phyloP scores from a whole-genome alignment of 2,888 invertebrate species.

The Cosmia trapezina region DNA sequence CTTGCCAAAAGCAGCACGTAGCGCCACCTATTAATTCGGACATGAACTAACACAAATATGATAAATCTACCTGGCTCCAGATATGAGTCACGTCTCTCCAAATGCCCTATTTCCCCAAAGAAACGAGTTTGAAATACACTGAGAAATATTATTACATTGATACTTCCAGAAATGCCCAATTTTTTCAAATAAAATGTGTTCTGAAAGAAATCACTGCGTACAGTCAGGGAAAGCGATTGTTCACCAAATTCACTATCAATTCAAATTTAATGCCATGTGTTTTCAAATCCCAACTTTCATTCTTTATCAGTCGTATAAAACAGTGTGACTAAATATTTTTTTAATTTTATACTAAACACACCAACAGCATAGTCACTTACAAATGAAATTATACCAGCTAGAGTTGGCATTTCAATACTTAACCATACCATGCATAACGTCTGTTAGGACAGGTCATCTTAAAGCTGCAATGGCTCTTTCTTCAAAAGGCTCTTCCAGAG shows the following conservation, averaged over 20 bases:
- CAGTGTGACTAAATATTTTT: not conserved
- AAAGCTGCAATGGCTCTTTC: too few relatives aligned
- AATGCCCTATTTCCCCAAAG: constrained; percentile 37
- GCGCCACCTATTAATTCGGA: constrained; percentile 35
- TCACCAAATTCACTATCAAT: not conserved
- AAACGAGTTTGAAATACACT: constrained; percentile 15
- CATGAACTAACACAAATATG: constrained; percentile 38
- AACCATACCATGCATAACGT: not conserved
- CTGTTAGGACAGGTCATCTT: too few relatives aligned
- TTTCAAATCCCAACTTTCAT: not conserved
- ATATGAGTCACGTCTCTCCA: constrained; percentile 18
- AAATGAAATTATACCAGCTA: not conserved
- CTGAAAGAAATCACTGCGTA: not conserved
- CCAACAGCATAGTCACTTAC: not conserved
- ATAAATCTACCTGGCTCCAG: constrained; percentile 27
- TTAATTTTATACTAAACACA: not conserved
- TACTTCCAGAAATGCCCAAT: constrained; percentile 6
- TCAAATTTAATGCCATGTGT: not conserved
- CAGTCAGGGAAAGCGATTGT: not conserved
- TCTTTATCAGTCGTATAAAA: not conserved
- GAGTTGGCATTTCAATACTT: not conserved
- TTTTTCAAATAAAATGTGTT: not conserved
- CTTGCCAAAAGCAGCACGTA: constrained; percentile 35
- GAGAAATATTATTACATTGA: constrained; percentile 20
- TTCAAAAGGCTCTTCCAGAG: too few relatives aligned